Evolutionary conservation across 2,113 vertebrate genomes (phyloP).

Genomic region (Mus pahari): DNA sequence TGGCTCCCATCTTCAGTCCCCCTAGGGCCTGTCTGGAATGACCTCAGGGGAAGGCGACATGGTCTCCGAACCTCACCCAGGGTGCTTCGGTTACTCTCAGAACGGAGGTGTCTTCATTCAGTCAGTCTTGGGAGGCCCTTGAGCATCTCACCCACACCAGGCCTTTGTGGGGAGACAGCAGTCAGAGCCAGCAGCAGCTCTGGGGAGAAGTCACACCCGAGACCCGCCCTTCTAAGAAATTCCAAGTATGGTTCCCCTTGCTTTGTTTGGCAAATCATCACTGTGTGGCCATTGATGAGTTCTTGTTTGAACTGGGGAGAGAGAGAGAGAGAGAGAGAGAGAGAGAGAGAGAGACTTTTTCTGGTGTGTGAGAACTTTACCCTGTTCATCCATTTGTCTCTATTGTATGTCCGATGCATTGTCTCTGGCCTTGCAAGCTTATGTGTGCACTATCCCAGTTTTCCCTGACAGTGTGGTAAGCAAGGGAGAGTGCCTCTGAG

Average conservation of each 20-base stretch:
- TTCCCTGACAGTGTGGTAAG: background rate
- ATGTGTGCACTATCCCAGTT: background rate
- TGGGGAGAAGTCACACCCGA: constrained; percentile 34
- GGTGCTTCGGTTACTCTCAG: too few relatives aligned
- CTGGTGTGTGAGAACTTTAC: too few relatives aligned
- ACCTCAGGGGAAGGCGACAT: background rate
- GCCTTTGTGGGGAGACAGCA: background rate
- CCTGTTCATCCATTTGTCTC: background rate
- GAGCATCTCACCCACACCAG: background rate
- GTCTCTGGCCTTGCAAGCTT: background rate
- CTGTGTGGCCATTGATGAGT: background rate
- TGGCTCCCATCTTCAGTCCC: background rate
- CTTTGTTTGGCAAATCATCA: constrained; percentile 67
- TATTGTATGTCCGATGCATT: accelerated
- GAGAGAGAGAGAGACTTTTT: background rate
- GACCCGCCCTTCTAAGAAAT: constrained; percentile 64
- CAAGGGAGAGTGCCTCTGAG: background rate
- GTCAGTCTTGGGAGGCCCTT: accelerated
- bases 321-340: background rate
- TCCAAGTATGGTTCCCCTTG: background rate
- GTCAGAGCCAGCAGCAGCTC: background rate
- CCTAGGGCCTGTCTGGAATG: background rate
- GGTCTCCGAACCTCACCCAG: background rate
- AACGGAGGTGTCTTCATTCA: background rate
- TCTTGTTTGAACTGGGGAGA: constrained; percentile 26